phyloP scores from a whole-genome alignment of 2,797 vertebrate genomes.

The Dallia pectoralis region DNA sequence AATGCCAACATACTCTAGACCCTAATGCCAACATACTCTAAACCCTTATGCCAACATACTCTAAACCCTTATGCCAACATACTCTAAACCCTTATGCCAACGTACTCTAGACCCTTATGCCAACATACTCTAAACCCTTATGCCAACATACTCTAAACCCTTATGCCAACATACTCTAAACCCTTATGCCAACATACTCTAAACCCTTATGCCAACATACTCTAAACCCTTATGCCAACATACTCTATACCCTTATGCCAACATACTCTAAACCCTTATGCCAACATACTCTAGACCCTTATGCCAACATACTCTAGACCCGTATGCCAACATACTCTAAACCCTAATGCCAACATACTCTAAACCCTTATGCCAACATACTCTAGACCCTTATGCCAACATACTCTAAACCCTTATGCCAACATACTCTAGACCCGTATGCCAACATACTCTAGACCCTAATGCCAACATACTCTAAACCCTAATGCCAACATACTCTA shows the following conservation, averaged over 20 bases:
- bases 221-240: background rate
- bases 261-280: background rate
- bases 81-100: background rate
- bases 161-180: background rate
- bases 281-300: background rate
- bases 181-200: background rate
- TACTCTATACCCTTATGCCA: background rate
- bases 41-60: background rate
- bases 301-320: background rate
- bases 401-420: background rate
- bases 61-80: background rate
- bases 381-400: background rate
- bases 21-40: no score
- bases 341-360: no score
- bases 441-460: background rate
- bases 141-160: background rate
- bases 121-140: background rate
- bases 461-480: background rate
- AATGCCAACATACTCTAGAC: no score
- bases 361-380: background rate
- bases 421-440: background rate
- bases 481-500: background rate
- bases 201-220: no score
- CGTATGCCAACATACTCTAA: background rate
- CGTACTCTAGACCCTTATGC: background rate